These are phyloP conservation scores for Trileptium ribeirensis DNA, from an alignment of 2,888 invertebrate species.

Conservation along the genomic window DNA sequence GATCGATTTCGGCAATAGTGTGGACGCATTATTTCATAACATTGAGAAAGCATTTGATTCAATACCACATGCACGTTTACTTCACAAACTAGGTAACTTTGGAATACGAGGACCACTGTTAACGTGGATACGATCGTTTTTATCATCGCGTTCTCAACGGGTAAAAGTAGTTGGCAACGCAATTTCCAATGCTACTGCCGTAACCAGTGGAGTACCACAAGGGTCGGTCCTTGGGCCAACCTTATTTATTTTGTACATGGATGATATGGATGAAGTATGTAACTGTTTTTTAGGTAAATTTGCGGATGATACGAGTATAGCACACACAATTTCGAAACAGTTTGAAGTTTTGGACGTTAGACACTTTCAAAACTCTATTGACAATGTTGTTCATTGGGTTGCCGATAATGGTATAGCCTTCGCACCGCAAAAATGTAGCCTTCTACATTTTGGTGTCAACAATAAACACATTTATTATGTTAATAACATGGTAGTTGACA, in stretches of 20 bases:
- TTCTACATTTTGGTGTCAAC: background rate
- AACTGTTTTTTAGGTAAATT: background rate
- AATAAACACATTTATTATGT: background rate
- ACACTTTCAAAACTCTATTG: background rate
- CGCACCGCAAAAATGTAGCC: background rate
- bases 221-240: no score
- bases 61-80: background rate
- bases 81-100: background rate
- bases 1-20: background rate
- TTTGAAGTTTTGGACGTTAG: background rate
- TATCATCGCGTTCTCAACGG: no score
- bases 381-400: background rate
- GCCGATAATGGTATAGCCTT: background rate
- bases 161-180: no score
- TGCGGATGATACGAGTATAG: background rate
- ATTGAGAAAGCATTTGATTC: no score
- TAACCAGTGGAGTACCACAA: background rate
- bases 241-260: background rate
- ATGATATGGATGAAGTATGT: background rate
- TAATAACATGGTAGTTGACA: background rate
- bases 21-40: background rate
- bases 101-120: background rate
- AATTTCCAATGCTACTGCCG: no score
- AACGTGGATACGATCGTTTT: background rate
- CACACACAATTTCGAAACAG: background rate